Evolutionary conservation across 2,797 vertebrate genomes (phyloP).

Genomic region (Coccyzus lansbergi): DNA sequence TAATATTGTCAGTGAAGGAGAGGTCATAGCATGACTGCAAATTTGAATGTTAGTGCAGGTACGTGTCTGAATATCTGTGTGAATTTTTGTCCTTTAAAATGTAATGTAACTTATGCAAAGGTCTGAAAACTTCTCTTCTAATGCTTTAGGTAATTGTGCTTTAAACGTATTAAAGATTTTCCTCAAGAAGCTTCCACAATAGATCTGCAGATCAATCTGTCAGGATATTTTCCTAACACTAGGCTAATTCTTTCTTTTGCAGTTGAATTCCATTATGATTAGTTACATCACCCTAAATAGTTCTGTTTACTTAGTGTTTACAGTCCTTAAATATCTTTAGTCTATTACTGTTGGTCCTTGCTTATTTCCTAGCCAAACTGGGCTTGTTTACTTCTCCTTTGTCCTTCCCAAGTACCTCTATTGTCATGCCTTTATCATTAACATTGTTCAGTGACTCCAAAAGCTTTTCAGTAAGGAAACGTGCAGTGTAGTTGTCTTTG

Average conservation of each 20-base stretch:
- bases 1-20: background rate
- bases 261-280: background rate
- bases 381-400: background rate
- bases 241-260: background rate
- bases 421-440: background rate
- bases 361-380: background rate
- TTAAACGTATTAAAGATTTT: background rate
- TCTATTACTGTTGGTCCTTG: background rate
- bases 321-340: background rate
- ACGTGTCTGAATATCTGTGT: background rate
- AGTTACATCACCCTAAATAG: background rate
- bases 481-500: background rate
- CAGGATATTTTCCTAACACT: background rate
- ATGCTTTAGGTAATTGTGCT: background rate
- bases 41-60: background rate
- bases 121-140: background rate
- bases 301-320: conserved; percentile 14
- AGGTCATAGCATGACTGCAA: background rate
- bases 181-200: background rate
- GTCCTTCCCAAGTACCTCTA: background rate
- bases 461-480: background rate
- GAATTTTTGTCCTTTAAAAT: background rate
- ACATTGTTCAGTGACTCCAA: background rate
- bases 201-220: background rate
- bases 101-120: background rate